Percentiles rank a stretch among this genome's conserved stretches.
phyloP scores from a whole-genome alignment of 2,797 vertebrate species.

The Hemitrygon akajei region DNA sequence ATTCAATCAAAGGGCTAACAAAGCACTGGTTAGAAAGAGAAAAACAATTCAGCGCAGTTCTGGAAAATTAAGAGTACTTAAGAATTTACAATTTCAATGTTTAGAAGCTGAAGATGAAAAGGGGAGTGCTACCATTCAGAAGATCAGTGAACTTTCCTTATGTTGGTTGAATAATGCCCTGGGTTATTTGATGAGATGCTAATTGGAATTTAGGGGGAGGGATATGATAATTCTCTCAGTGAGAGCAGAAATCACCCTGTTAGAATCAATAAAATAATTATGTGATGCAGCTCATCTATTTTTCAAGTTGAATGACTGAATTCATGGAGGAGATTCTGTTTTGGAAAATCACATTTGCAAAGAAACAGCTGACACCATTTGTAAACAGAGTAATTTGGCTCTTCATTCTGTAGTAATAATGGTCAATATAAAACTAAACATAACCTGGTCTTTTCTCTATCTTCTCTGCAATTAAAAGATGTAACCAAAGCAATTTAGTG shows the following conservation, averaged over 20 bases:
- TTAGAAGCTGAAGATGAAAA: background rate
- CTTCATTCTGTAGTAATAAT: background rate
- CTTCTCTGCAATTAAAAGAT: background rate
- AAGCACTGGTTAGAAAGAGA: background rate
- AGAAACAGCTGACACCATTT: background rate
- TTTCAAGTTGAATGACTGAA: background rate
- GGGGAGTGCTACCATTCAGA: background rate
- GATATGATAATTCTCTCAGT: background rate
- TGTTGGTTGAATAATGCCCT: too few relatives aligned
- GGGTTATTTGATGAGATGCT: too few relatives aligned
- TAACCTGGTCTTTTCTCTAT: background rate
- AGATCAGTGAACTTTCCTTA: background rate
- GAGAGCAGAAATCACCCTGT: background rate
- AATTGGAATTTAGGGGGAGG: background rate
- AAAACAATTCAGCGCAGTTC: background rate
- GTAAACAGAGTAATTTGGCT: background rate
- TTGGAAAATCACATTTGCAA: background rate
- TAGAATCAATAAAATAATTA: background rate
- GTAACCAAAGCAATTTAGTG: background rate
- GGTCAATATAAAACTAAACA: background rate
- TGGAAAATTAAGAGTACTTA: background rate
- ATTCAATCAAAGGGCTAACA: background rate
- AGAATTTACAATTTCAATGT: background rate
- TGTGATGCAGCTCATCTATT: background rate
- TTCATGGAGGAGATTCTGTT: background rate